Base-by-base conservation (phyloP, 1,140 invertebrate genomes). In the Hyles vespertilio region DNA sequence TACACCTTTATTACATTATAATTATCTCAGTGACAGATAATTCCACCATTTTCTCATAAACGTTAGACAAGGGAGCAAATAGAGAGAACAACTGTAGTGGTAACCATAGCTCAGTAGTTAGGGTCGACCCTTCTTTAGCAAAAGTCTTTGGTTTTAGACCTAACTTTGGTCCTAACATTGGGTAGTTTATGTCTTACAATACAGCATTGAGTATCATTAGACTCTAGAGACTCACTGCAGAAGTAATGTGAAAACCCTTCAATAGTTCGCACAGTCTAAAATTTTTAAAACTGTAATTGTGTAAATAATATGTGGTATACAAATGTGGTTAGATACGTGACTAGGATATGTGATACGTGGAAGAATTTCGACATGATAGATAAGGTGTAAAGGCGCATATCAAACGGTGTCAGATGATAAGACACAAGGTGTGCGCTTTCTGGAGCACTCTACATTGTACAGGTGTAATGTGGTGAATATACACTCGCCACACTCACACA, bases 341-440 rank as follows among this genome's bases (percentile, higher is more conserved):
- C 63, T 57, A 57, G 58, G 63, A 59, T 57, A 59, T 58, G 59
- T 77, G 71, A 76, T 84, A 80, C 78, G 81, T 87, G 84, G 79
- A 87, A 79, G 79, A 84, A 87, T 87, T 87, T 87, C 84, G 78
- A 87, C 82, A 85, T 76, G 66, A 72, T 71, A 81, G 81, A 87
- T 87, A 87, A 84, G 74, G 74, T 77, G 69, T 60, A 71, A 70
- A 80, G 74, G 71, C 75, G 72, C 81, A 57, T 87, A 87, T 87
- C 84, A 87, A 87, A 87, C 76, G 75, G 84, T 87, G 84, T 84
- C 84, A 85, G 77, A 81, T 81, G 84, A 87, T 87, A 87, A 87
- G 72, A 62, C 69, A 63, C 61, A 69, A 77, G 76, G 81, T 78
- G 76, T 69, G 72, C 69, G 74, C 65, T 74, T 82, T 77, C 74